Evolutionary conservation across 1,140 invertebrate species (phyloP), one percentile per base, ranked within the genome.

Genomic region (Mizuhopecten yessoensis): DNA sequence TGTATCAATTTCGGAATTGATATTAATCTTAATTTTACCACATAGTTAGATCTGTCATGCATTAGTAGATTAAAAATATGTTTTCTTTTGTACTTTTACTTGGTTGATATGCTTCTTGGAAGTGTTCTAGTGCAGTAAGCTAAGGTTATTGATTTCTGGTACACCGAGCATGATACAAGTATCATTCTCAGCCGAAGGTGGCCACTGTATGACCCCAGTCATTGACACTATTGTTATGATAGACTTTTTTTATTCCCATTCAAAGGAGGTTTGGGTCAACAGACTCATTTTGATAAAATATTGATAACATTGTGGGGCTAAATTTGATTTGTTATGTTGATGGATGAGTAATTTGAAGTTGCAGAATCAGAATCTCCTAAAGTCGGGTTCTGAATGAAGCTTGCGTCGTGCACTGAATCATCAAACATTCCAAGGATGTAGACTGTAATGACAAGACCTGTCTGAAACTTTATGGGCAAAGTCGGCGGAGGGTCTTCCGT

Each of bases 201-300:
- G 23, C 36, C 5, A 39, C 36, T 39, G 36, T 13, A 5, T 29
- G 57, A 75, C 57, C 57, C 57, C 29, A n/a, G 0, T 75, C 23
- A 75, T 75, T n/a, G 17, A 57, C 45, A 57, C 17, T 57, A n/a
- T 57, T 57, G 15, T 57, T 17, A 7, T 45, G 42, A 17, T 20
- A 45, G 57, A 75, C 57, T 45, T 39, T 23, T n/a, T 57, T 17
- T 23, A 57, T 57, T 29, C 57, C 57, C 15, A n/a, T 75, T 5
- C 23, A 75, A 29, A 7, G 5, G 23, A 49, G 57, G 29, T 75
- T 75, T n/a, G 57, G 57, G 57, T 75, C 57, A 75, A 29, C 57
- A 75, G 57, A 75, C 57, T 75, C 57, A 75, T 29, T 75, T 75
- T 75, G 23, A 75, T 75, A 29, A 75, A 75, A 75, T 75, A 75